Conservation (phyloP, 23 tunicate species). For the Halocynthia aurantium region DNA sequence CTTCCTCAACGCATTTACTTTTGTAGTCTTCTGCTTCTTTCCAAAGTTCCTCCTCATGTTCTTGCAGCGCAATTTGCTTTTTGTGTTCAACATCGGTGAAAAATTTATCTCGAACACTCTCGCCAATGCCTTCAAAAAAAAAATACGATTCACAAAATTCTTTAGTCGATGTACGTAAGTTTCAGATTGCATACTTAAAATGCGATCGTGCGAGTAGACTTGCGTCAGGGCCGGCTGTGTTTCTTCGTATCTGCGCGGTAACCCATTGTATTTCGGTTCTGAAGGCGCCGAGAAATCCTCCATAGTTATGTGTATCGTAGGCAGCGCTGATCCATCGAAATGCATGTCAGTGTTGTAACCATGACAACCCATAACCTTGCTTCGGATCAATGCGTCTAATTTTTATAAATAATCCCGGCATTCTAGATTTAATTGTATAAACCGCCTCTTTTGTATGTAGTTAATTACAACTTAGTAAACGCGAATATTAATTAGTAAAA, state of each 20-base stretch:
- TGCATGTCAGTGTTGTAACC: too few species aligned
- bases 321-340: too few species aligned
- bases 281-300: neutral
- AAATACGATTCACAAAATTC: neutral
- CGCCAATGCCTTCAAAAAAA: slow-evolving; percentile 41
- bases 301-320: too few species aligned
- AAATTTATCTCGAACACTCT: slow-evolving; percentile 24
- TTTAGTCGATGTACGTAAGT: neutral
- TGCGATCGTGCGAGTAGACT: slow-evolving; percentile 55
- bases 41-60: slow-evolving; percentile 47
- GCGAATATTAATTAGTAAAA: too few species aligned
- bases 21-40: slow-evolving; percentile 68
- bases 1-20: slow-evolving; percentile 63
- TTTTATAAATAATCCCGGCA: too few species aligned
- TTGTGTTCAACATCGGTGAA: slow-evolving; percentile 14
- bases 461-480: too few species aligned
- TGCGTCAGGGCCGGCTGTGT: slow-evolving; percentile 83
- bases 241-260: slow-evolving; percentile 78
- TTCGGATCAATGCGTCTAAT: too few species aligned
- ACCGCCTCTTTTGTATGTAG: too few species aligned
- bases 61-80: slow-evolving; percentile 29
- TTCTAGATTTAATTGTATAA: too few species aligned
- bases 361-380: too few species aligned
- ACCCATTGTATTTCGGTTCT: slow-evolving; percentile 24
- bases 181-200: slow-evolving; percentile 29